Conservation (phyloP, 2,888 invertebrate species). For the Dolichopus griseipennis region DNA sequence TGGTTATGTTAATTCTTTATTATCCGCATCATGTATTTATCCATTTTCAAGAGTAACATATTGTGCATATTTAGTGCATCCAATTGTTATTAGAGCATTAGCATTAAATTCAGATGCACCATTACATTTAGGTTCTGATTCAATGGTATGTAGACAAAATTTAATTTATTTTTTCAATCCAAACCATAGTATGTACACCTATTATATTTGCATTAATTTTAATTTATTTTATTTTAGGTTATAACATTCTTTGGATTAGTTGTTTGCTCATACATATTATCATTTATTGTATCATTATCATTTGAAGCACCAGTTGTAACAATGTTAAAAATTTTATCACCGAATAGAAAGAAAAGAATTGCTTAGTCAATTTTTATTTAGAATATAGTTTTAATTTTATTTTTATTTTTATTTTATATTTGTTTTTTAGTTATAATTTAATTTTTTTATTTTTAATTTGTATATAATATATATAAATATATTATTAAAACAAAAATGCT, state of each 20-base stretch:
- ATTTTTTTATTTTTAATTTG: too few species aligned
- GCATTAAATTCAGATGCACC: conserved; percentile 76
- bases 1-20: conserved; percentile 63
- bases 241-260: conserved; percentile 73
- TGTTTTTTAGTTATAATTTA: background rate
- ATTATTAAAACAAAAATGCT: too few species aligned
- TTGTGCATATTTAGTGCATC: conserved; percentile 78
- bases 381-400: background rate
- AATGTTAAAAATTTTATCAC: conserved; percentile 63
- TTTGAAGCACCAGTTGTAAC: conserved; percentile 81
- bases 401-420: background rate
- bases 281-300: conserved; percentile 69
- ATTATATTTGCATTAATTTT: conserved; percentile 9
- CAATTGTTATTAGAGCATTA: conserved; percentile 68
- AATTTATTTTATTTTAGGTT: conserved; percentile 47
- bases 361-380: conserved; percentile 24
- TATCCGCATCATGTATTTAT: conserved; percentile 68
- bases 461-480: too few species aligned
- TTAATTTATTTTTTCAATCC: conserved; percentile 13
- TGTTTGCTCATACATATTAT: conserved; percentile 66
- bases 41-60: conserved; percentile 81
- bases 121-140: conserved; percentile 67
- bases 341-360: conserved; percentile 46
- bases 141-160: conserved; percentile 51
- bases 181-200: too few species aligned